Percentiles rank a stretch among this genome's conserved stretches.
Evolutionary conservation across 2,797 vertebrate genomes (phyloP).

Genomic region (Rhinatrema bivittatum): DNA sequence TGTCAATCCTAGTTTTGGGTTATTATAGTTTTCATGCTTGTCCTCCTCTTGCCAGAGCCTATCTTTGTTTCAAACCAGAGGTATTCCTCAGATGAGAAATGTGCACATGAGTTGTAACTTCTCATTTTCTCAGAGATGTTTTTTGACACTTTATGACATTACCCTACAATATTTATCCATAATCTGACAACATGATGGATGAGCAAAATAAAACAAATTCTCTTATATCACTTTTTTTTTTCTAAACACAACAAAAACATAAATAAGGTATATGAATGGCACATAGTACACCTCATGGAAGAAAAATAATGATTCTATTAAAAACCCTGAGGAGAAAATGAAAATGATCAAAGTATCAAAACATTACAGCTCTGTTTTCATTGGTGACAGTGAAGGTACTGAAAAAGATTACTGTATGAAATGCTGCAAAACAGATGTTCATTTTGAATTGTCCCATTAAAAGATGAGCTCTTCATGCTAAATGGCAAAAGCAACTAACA

Average conservation of each 20-base stretch:
- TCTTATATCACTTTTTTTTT: constrained; percentile 23
- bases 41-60: neutral
- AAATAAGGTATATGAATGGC: constrained; percentile 12
- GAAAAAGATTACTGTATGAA: no score
- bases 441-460: no score
- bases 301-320: no score
- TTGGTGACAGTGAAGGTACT: no score
- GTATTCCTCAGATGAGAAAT: constrained; percentile 2
- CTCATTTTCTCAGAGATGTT: constrained; percentile 2
- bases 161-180: constrained; percentile 22
- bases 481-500: no score
- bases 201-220: constrained; percentile 28
- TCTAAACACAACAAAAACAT: constrained; percentile 15
- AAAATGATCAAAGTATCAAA: no score
- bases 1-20: no score
- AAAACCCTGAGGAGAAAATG: no score
- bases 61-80: neutral
- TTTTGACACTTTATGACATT: constrained; percentile 17
- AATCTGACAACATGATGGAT: constrained; percentile 30
- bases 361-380: no score
- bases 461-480: no score
- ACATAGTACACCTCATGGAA: constrained; percentile 18
- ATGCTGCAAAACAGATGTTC: no score
- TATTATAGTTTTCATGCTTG: no score
- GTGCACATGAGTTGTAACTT: neutral